Evolutionary conservation across 2,113 vertebrate species (phyloP).

Genomic region (Scopus umbretta): DNA sequence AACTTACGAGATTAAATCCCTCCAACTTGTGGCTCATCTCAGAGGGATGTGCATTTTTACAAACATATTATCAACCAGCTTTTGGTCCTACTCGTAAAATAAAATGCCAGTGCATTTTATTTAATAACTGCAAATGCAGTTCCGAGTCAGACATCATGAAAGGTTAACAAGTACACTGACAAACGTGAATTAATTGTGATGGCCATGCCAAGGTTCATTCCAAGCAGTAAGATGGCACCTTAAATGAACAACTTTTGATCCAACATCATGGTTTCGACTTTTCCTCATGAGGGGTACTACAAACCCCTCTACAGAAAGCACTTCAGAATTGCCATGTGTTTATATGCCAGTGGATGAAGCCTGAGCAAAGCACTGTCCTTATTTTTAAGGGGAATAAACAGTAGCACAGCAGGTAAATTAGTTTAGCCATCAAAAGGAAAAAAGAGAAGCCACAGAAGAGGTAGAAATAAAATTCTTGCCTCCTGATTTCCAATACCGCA

Average conservation of each 20-base stretch:
- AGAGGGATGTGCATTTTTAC: background rate
- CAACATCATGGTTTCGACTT: background rate
- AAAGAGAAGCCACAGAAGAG: background rate
- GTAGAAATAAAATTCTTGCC: background rate
- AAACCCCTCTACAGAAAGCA: background rate
- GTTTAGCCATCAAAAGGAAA: background rate
- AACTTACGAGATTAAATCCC: background rate
- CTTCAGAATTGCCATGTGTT: background rate
- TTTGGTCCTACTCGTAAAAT: background rate
- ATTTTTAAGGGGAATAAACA: background rate
- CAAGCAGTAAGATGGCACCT: background rate
- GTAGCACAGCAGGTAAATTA: background rate
- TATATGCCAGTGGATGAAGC: background rate
- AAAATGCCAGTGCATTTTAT: background rate
- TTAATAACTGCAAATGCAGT: background rate
- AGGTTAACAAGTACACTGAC: background rate
- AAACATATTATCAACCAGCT: accelerated
- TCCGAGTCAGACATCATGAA: background rate
- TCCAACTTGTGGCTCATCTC: background rate
- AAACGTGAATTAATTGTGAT: background rate
- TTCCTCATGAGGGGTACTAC: accelerated
- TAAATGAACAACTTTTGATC: background rate
- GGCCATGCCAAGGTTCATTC: background rate
- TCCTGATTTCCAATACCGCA: background rate
- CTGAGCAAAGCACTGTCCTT: background rate